Conservation (phyloP, 2,888 invertebrate species). For the Emesis castigata region DNA sequence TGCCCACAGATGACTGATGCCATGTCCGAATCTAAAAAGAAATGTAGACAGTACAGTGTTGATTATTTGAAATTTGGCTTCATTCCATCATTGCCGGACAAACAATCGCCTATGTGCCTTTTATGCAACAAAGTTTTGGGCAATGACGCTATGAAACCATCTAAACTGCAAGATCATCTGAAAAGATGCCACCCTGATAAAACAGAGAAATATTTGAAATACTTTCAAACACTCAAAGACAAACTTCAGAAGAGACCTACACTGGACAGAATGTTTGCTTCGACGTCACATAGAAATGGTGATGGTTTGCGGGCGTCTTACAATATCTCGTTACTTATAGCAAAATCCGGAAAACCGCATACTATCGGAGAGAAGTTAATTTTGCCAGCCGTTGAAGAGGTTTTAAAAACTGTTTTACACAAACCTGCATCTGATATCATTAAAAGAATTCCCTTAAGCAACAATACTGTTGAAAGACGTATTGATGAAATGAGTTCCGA, state of each 20-base stretch:
- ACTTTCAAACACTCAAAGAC: conserved; percentile 5
- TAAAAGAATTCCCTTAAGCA: conserved; percentile 24
- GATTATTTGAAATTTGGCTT: conserved; percentile 55
- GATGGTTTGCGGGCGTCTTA: too few species aligned
- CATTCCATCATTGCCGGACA: conserved; percentile 40
- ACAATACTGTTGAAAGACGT: conserved; percentile 21
- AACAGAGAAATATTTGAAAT: too few species aligned
- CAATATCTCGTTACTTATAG: too few species aligned
- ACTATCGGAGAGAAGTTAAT: too few species aligned
- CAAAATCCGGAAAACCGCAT: too few species aligned
- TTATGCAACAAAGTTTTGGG: conserved; percentile 49
- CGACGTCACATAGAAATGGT: too few species aligned
- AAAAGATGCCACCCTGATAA: too few species aligned
- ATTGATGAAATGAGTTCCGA: background rate
- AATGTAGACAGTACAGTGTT: conserved; percentile 50
- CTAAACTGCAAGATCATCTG: background rate
- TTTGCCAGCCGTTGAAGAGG: too few species aligned
- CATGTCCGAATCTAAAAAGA: conserved; percentile 34
- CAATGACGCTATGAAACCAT: conserved; percentile 51
- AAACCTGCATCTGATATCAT: conserved; percentile 23
- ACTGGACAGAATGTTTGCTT: too few species aligned
- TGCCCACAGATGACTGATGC: too few species aligned
- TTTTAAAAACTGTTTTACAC: background rate
- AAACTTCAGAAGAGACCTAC: too few species aligned
- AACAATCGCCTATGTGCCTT: conserved; percentile 49